Evolutionary conservation across 2,797 vertebrate species (phyloP), one percentile per base, ranked within the genome.

Genomic region (Poeciliopsis gracilis): DNA sequence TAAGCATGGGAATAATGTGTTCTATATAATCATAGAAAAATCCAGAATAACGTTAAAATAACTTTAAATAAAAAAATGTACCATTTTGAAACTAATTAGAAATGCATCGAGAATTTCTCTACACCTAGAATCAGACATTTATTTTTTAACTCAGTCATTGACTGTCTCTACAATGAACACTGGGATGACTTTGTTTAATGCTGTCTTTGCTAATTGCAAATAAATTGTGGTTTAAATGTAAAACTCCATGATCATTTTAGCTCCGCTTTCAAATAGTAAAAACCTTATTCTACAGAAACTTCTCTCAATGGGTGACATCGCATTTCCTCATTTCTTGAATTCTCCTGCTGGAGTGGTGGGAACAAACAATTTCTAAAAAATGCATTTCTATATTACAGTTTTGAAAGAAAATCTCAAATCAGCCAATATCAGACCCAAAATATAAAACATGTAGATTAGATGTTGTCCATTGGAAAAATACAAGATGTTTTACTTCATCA

Each of bases 401-500:
- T 36, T 10, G 18, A 66, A 66, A 63, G 59, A 63, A 30, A 63
- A 66, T 23, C 33, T 20, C 0, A 0, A 38, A 23, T 20, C 61
- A 36, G 33, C 18, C 18, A 10, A 9, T 20, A 38, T 66, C 8
- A 36, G 33, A 20, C 18, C 4, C 16, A 36, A 6, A 18, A 38
- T 1, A 9, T 49, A 20, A 49, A 36, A 63, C 2, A 6, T 23
- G 0, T 38, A 66, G 33, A 66, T 66, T 66, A 36, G 18, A 66
- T 38, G 15, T 66, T 1, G 8, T 20, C 16, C 16, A 38, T 10
- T 81, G 36, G 51, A 46, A 77, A 78, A 86, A 66, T 77, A 61
- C 9, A 41, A 33, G 77, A 84, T 81, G 76, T 49, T 77, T 87
- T 73, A 74, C 85, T 81, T 55, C 67, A 33, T 80, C 74, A 59